These are phyloP conservation scores for Lithophane socia DNA, from an alignment of 2,888 invertebrate genomes.

Conservation along the genomic window DNA sequence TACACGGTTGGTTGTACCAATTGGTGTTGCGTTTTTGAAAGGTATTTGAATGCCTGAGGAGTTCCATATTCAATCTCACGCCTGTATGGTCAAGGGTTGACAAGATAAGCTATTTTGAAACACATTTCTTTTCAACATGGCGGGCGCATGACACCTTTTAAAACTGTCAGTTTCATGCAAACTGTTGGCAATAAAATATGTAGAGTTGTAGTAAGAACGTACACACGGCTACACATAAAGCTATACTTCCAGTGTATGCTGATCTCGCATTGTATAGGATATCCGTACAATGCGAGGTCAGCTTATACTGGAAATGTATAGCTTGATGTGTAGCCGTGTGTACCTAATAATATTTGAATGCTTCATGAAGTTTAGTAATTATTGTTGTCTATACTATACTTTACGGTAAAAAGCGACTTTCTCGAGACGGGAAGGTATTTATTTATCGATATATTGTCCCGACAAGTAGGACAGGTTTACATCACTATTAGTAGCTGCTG, in stretches of 20 bases:
- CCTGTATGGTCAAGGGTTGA: not conserved
- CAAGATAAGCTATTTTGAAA: not conserved
- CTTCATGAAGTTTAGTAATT: not conserved
- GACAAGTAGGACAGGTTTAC: not conserved
- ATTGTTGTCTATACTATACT: not conserved
- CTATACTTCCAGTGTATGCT: no score
- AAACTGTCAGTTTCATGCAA: no score
- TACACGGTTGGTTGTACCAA: not conserved
- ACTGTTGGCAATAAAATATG: no score
- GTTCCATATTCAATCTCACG: not conserved
- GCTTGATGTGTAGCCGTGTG: no score
- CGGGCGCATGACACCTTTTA: not conserved
- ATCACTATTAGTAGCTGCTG: not conserved
- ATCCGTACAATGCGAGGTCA: no score
- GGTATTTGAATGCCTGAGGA: not conserved
- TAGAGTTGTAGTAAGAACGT: no score
- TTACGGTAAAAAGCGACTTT: not conserved
- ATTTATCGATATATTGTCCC: slow-evolving; percentile 7
- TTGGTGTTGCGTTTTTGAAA: not conserved
- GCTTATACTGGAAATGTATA: no score
- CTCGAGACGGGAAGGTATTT: not conserved
- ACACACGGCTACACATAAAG: no score
- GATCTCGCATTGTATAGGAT: no score
- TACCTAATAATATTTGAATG: not conserved
- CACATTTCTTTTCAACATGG: not conserved